phyloP scores from a whole-genome alignment of 2,888 invertebrate species.

The Branchinecta sandiegonensis region DNA sequence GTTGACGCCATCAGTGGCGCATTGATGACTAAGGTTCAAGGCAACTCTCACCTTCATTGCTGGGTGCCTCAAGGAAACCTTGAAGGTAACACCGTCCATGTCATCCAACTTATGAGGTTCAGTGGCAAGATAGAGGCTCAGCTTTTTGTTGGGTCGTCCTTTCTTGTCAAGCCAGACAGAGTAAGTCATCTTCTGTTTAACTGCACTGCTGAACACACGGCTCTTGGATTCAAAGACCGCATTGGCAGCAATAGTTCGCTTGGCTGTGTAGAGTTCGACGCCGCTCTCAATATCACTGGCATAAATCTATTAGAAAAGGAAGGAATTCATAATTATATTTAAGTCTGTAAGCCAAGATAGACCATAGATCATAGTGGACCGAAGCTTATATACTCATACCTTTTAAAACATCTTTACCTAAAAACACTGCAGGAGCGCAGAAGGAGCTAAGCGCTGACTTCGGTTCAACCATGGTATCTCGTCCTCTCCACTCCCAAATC shows the following conservation, averaged over 20 bases:
- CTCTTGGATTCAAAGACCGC: slow-evolving; percentile 9
- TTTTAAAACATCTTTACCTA: no score
- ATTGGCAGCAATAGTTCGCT: slow-evolving; percentile 15
- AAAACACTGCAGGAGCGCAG: no score
- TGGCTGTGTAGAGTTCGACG: slow-evolving; percentile 23
- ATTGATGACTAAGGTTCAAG: no score
- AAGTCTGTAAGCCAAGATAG: no score
- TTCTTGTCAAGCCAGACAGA: slow-evolving; percentile 54
- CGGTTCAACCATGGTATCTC: no score
- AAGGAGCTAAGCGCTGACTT: no score
- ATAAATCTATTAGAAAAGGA: neutral
- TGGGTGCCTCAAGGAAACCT: slow-evolving; percentile 45
- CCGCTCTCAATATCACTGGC: slow-evolving; percentile 18
- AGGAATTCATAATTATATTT: no score
- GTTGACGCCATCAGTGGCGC: no score
- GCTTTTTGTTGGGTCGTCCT: slow-evolving; percentile 51
- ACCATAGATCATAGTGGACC: no score
- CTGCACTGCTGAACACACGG: slow-evolving; percentile 6
- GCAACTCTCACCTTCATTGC: slow-evolving; percentile 29
- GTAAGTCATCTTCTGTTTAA: slow-evolving; percentile 13
- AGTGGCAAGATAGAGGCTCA: slow-evolving; percentile 39
- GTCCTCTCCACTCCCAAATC: no score
- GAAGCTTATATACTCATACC: no score
- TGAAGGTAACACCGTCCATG: slow-evolving; percentile 20
- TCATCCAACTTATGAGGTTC: slow-evolving; percentile 36